Percentiles rank a stretch among this genome's conserved stretches.
Conservation (phyloP, 2,113 vertebrate genomes). For the Elaphurus davidianus region DNA sequence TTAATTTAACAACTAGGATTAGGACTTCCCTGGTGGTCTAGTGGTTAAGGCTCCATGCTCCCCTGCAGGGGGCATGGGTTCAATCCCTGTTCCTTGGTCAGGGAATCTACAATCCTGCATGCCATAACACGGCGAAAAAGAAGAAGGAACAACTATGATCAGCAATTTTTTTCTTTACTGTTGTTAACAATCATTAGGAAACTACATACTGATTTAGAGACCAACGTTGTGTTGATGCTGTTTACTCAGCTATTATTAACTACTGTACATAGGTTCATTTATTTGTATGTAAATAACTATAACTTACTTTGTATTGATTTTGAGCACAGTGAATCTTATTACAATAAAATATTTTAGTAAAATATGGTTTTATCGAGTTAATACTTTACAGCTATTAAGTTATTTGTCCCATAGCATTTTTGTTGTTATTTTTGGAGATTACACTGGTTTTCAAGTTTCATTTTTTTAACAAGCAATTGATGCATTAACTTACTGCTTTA, state of each 20-base stretch:
- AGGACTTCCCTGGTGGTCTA: background rate
- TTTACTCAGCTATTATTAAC: constrained; percentile 56
- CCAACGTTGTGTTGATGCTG: constrained; percentile 64
- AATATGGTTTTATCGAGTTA: constrained; percentile 8
- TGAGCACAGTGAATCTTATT: constrained; percentile 76
- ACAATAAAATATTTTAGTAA: constrained; percentile 88
- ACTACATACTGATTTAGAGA: constrained; percentile 51
- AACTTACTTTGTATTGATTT: constrained; percentile 84
- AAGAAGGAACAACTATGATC: background rate
- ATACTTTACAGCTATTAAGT: constrained; percentile 30
- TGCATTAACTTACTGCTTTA: constrained; percentile 7
- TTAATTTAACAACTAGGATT: constrained; percentile 47
- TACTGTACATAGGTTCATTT: constrained; percentile 61
- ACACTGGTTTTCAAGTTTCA: constrained; percentile 1
- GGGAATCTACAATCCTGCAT: background rate
- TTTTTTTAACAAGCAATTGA: background rate
- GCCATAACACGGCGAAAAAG: background rate
- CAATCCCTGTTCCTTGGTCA: background rate
- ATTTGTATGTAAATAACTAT: constrained; percentile 83
- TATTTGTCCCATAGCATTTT: background rate
- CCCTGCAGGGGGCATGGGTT: background rate
- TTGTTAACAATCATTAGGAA: constrained; percentile 55
- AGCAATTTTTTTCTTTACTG: background rate
- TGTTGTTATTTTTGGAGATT: background rate
- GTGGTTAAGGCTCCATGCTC: background rate